phyloP scores from a whole-genome alignment of 2,113 vertebrate genomes.

The Lepidothrix coronata region DNA sequence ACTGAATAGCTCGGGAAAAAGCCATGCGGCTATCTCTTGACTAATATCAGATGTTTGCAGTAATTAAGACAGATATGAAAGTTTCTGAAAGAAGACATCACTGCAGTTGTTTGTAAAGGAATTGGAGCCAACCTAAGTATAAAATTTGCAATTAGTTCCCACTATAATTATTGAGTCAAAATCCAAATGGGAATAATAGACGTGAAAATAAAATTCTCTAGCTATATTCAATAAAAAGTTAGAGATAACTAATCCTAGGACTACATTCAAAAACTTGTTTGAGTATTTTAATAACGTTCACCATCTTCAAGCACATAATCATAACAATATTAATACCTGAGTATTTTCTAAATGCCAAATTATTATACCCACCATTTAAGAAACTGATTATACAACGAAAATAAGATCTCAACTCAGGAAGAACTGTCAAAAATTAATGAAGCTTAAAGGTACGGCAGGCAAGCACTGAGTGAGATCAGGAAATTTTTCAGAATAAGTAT shows the following conservation, averaged over 20 bases:
- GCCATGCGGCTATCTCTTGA: background rate
- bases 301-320: conserved; percentile 14
- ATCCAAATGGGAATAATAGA: background rate
- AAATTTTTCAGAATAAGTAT: background rate
- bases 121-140: background rate
- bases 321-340: background rate
- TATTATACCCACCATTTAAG: background rate
- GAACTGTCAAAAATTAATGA: background rate
- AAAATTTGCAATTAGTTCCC: background rate
- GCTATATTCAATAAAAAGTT: conserved; percentile 12
- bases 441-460: background rate
- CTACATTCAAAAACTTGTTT: background rate
- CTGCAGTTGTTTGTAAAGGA: background rate
- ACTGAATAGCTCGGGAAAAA: background rate
- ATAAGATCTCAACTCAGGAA: background rate
- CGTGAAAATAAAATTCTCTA: background rate
- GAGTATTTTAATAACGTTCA: conserved; percentile 15
- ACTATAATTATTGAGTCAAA: background rate
- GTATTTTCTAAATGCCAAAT: conserved; percentile 36
- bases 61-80: background rate
- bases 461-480: background rate
- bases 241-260: background rate
- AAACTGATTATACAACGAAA: background rate
- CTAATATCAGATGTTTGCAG: background rate
- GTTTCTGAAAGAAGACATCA: background rate